phyloP scores from a whole-genome alignment of 2,888 invertebrate species.

The Lobophora halterata region DNA sequence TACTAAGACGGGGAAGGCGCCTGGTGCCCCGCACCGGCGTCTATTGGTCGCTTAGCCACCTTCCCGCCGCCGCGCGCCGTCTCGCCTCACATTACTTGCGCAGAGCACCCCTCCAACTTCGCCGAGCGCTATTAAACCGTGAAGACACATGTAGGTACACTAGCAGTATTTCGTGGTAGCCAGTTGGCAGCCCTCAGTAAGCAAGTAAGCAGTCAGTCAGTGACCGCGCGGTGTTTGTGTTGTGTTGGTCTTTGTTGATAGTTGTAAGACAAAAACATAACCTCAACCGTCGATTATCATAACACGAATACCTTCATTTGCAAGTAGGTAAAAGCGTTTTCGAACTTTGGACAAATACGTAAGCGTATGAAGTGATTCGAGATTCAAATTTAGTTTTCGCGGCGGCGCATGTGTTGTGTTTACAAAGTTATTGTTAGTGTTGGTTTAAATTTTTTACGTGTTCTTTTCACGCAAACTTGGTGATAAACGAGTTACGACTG shows the following conservation, averaged over 20 bases:
- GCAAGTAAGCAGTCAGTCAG: conserved; percentile 36
- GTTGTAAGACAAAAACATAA: conserved; percentile 65
- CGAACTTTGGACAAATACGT: conserved; percentile 7
- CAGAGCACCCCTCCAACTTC: no score
- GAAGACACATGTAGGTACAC: no score
- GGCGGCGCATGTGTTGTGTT: conserved; percentile 53
- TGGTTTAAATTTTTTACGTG: conserved; percentile 49
- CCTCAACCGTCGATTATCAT: conserved; percentile 50
- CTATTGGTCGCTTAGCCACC: no score
- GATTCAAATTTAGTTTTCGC: conserved; percentile 12
- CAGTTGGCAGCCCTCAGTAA: conserved; percentile 9
- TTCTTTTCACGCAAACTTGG: conserved; percentile 58
- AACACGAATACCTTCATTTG: conserved; percentile 58
- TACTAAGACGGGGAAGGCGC: no score
- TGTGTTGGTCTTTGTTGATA: conserved; percentile 42
- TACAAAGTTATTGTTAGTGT: conserved; percentile 60
- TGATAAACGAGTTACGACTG: conserved; percentile 48
- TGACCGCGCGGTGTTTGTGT: conserved; percentile 50
- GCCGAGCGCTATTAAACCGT: no score
- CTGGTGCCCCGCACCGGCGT: no score
- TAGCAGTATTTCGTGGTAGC: no score
- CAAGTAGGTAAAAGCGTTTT: conserved; percentile 23
- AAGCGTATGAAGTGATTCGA: conserved; percentile 6
- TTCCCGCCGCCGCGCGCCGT: no score
- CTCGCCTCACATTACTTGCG: no score